Percentiles rank a stretch among this genome's conserved stretches.
Evolutionary conservation across 2,888 invertebrate genomes (phyloP).

Genomic region (Melanchra persicariae): DNA sequence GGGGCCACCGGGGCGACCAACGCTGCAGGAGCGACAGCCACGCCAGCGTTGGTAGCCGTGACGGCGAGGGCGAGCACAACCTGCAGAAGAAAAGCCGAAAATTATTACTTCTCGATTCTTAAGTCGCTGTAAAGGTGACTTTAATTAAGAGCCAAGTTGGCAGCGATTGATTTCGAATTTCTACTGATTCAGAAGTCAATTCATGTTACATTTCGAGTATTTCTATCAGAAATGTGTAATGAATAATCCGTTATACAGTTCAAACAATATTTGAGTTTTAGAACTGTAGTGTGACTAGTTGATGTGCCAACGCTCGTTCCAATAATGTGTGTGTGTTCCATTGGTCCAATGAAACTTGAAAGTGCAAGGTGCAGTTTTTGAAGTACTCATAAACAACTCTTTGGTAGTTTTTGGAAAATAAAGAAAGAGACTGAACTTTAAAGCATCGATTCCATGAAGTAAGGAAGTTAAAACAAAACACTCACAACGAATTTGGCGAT

Average conservation of each 20-base stretch:
- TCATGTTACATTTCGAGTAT: not conserved
- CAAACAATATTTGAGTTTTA: not conserved
- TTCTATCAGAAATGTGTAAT: not conserved
- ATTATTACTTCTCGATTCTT: constrained; percentile 1
- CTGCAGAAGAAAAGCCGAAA: constrained; percentile 69
- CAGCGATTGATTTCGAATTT: not conserved
- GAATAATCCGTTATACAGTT: not conserved
- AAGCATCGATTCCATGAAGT: not conserved
- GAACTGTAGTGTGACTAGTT: not conserved
- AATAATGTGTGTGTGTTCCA: not conserved
- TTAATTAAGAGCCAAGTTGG: not conserved
- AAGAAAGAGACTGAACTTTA: not conserved
- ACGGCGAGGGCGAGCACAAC: constrained; percentile 83
- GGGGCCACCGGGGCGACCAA: constrained; percentile 92
- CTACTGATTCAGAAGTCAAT: not conserved
- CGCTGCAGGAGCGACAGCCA: constrained; percentile 85
- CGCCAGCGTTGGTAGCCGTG: constrained; percentile 80
- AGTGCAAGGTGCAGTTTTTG: not conserved
- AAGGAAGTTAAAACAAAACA: constrained; percentile 49
- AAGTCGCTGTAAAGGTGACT: not conserved
- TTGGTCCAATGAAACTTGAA: not conserved
- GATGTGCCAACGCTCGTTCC: not conserved
- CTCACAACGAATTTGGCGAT: constrained; percentile 90
- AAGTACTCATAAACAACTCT: not conserved
- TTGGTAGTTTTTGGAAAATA: not conserved